Percentiles rank a stretch among this genome's conserved stretches.
These are phyloP conservation scores for Panagrolaimus sp. DNA, from an alignment of 1,140 invertebrate species.

Conservation along the genomic window DNA sequence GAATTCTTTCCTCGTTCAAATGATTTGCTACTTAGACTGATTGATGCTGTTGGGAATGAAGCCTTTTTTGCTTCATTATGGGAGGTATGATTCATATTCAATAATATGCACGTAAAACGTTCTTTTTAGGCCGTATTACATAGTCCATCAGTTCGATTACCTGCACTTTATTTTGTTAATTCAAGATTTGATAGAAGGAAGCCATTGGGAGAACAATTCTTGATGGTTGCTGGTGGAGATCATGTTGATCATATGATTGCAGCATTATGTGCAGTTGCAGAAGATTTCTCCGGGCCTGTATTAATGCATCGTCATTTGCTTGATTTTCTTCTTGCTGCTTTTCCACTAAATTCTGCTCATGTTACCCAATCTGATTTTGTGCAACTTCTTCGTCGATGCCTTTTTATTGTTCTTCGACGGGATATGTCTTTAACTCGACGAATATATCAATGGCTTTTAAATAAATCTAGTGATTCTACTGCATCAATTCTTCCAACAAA, in stretches of 20 bases:
- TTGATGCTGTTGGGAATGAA: slow-evolving; percentile 71
- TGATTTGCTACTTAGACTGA: slow-evolving; percentile 72
- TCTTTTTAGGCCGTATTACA: slow-evolving; percentile 70
- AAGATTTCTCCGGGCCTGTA: slow-evolving; percentile 71
- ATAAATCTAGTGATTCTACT: slow-evolving; percentile 37
- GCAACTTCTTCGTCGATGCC: slow-evolving; percentile 72
- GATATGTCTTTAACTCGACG: slow-evolving; percentile 85
- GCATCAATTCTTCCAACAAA: slow-evolving; percentile 41
- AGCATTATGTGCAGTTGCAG: slow-evolving; percentile 61
- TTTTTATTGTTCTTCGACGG: slow-evolving; percentile 76
- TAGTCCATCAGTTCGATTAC: slow-evolving; percentile 76
- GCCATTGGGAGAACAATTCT: slow-evolving; percentile 76
- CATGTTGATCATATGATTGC: slow-evolving; percentile 72
- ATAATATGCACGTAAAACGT: background rate
- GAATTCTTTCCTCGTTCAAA: slow-evolving; percentile 82
- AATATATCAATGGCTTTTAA: slow-evolving; percentile 55
- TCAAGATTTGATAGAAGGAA: slow-evolving; percentile 76
- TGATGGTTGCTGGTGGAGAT: slow-evolving; percentile 71
- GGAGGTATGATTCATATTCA: slow-evolving; percentile 64
- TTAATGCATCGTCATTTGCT: slow-evolving; percentile 80
- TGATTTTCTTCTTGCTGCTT: slow-evolving; percentile 76
- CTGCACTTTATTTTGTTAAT: slow-evolving; percentile 76
- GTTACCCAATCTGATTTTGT: slow-evolving; percentile 72
- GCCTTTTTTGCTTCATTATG: slow-evolving; percentile 83
- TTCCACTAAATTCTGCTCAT: slow-evolving; percentile 78